phyloP scores from a whole-genome alignment of 2,888 invertebrate species.

The Drosophila demipolita region DNA sequence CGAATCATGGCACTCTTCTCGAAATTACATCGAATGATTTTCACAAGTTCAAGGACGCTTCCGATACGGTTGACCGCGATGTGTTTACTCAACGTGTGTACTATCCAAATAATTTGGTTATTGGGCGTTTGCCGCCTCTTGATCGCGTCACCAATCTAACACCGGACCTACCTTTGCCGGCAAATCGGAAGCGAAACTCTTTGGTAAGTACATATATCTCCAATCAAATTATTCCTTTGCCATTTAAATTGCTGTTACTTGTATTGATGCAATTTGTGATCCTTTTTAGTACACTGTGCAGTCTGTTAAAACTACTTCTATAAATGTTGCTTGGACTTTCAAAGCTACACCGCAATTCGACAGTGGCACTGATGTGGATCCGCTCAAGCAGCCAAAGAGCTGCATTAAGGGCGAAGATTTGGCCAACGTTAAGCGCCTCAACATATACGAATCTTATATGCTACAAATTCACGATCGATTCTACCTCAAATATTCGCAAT shows the following conservation, averaged over 20 bases:
- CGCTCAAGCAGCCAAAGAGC: conserved; percentile 89
- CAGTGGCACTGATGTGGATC: conserved; percentile 84
- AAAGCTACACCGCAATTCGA: conserved; percentile 87
- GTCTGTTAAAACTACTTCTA: conserved; percentile 91
- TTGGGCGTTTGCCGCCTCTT: conserved; percentile 90
- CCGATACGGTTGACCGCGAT: conserved; percentile 88
- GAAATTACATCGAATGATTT: conserved; percentile 88
- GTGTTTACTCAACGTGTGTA: conserved; percentile 86
- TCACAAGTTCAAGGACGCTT: conserved; percentile 89
- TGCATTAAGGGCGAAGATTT: conserved; percentile 91
- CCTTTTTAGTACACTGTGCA: conserved; percentile 90
- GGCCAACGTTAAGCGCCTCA: conserved; percentile 92
- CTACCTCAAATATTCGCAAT: conserved; percentile 91
- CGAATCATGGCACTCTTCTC: conserved; percentile 85
- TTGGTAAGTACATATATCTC: conserved; percentile 38
- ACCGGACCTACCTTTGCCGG: conserved; percentile 90
- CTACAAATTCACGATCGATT: conserved; percentile 95
- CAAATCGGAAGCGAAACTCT: conserved; percentile 87
- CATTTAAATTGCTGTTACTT: not conserved
- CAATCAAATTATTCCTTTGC: not conserved
- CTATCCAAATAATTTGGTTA: conserved; percentile 91
- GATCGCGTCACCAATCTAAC: conserved; percentile 93
- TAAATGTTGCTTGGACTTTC: conserved; percentile 95
- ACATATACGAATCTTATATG: conserved; percentile 94
- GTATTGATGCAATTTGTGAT: not conserved